A percentile compares a stretch with the other conserved stretches of the same genome.
Evolutionary conservation across 2,113 vertebrate species (phyloP).

Genomic region (Polypterus senegalus): DNA sequence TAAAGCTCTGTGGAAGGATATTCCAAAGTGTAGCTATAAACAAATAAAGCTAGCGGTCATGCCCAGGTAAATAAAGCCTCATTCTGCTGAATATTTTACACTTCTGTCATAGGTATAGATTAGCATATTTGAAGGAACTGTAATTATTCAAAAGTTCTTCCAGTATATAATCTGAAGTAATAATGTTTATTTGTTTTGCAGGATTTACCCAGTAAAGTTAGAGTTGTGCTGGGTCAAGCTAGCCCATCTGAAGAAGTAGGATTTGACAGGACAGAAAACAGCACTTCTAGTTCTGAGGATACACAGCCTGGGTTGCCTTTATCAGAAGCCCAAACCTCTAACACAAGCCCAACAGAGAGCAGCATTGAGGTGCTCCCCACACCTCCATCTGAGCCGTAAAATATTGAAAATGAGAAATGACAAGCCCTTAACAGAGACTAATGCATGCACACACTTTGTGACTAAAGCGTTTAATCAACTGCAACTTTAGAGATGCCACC

Average conservation of each 20-base stretch:
- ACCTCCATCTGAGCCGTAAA: no score
- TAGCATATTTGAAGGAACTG: no score
- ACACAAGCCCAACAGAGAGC: conserved; percentile 10
- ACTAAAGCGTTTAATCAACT: no score
- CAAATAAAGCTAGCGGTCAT: background rate
- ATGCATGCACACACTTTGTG: no score
- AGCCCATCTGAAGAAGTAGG: conserved; percentile 6
- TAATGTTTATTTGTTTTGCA: conserved; percentile 11
- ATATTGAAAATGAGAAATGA: no score
- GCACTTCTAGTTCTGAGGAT: conserved; percentile 20
- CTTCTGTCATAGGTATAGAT: no score
- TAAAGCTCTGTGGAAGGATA: no score
- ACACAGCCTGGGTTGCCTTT: conserved; percentile 19
- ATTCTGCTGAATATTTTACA: background rate
- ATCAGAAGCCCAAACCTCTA: conserved; percentile 11
- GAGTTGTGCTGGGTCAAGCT: conserved; percentile 39
- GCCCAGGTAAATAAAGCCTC: background rate
- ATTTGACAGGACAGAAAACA: conserved; percentile 23
- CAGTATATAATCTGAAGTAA: no score
- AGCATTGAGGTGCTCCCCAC: conserved; percentile 19
- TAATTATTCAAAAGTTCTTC: no score
- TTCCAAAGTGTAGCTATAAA: no score
- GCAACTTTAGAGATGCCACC: no score
- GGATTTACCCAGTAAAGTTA: conserved; percentile 44
- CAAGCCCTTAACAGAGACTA: no score